Evolutionary conservation across 2,797 vertebrate species (phyloP), one percentile per base, ranked within the genome.

Genomic region (Echeneis naucrates): DNA sequence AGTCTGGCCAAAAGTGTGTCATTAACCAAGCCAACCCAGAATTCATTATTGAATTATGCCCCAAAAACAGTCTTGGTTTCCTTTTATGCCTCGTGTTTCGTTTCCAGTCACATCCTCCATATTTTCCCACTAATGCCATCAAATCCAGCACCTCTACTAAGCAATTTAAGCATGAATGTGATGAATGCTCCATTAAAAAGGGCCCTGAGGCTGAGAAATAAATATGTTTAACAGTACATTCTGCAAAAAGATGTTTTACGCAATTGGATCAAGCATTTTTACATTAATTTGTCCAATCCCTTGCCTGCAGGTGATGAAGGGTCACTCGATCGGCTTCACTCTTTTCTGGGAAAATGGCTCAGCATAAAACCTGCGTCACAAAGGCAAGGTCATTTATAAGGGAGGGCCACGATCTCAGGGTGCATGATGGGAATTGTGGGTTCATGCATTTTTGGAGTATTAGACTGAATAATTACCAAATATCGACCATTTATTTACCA

Each of bases 151-250:
- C 17, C n/a, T 70, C 24, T 27, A 33, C 51, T 21, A 13, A 59
- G 8, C 27, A 56, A 40, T 27, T 21, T 24, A 26, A 62, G 5
- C n/a, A 11, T 17, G 32, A 12, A 62, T 54, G 3, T 42, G 40
- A 61, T 52, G 38, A 67, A 68, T 27, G 38, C 13, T 56, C 5
- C 16, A 40, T 56, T 17, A 65, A 67, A n/a, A 19, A 30, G 24
- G 16, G 21, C 42, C 48, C 17, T 14, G 16, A 48, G 59, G 38
- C 32, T 44, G 40, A 48, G 30, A 48, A 61, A 79, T 47, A 71
- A 75, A 65, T 13, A 71, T n/a, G 35, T 57, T 50, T 44, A 35
- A 45, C 26, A 37, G 33, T 44, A 24, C 7, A 35, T 16, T 16
- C 55, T 24, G 27, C 52, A 42, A 45, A 63, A 48, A 32, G 1